phyloP scores from a whole-genome alignment of 2,113 vertebrate species.

The Chascanopsetta lugubris region DNA sequence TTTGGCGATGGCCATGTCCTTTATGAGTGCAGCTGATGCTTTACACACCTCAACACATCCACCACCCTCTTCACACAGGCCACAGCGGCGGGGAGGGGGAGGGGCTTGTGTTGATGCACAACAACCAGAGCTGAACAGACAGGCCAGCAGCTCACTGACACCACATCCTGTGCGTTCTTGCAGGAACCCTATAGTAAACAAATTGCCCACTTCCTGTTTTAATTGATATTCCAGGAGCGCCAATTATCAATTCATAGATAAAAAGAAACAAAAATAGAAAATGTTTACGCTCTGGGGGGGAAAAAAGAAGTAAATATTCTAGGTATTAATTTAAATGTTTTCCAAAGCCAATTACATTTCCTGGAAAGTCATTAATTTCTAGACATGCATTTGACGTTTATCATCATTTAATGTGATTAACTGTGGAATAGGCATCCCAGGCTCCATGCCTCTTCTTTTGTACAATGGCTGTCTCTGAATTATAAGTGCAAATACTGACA shows the following conservation, averaged over 20 bases:
- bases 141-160: neutral
- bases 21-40: neutral
- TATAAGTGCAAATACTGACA: neutral
- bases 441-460: neutral
- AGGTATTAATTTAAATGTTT: neutral
- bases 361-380: neutral
- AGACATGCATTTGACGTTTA: neutral
- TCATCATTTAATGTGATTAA: neutral
- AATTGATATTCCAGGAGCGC: neutral
- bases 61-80: neutral
- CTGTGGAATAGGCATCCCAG: neutral
- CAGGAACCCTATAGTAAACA: neutral
- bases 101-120: neutral
- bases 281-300: no score
- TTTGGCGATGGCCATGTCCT: neutral
- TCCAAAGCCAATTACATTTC: neutral
- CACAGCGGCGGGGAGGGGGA: neutral
- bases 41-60: neutral
- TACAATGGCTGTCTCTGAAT: neutral
- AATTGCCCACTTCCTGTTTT: slow-evolving; percentile 8
- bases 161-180: neutral
- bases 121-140: neutral
- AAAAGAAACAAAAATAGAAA: neutral
- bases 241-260: neutral
- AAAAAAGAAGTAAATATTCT: neutral